phyloP scores from a whole-genome alignment of 2,797 vertebrate genomes.

The Eidolon dupreanum region DNA sequence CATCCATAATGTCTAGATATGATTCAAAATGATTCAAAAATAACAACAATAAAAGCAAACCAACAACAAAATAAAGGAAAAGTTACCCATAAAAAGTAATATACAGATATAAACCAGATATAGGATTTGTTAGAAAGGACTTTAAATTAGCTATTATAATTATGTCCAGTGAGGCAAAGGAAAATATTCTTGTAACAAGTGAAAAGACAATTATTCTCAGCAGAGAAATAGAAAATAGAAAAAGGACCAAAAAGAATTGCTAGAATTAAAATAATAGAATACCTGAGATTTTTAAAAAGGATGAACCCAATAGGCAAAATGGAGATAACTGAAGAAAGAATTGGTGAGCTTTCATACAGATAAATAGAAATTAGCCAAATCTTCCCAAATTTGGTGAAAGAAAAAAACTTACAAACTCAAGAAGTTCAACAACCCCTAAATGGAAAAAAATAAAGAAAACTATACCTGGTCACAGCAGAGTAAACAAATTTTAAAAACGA shows the following conservation, averaged over 20 bases:
- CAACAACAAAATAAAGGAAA: neutral
- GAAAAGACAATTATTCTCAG: constrained; percentile 18
- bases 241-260: neutral
- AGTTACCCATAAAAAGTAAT: neutral
- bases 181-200: neutral
- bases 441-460: neutral
- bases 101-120: neutral
- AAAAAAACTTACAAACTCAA: neutral
- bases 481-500: neutral
- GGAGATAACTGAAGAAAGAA: neutral
- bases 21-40: constrained; percentile 17
- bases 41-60: neutral
- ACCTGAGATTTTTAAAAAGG: neutral
- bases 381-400: neutral
- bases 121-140: neutral
- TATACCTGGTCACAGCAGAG: neutral
- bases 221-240: neutral
- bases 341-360: neutral
- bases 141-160: neutral
- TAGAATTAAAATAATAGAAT: neutral
- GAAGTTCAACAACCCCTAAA: neutral
- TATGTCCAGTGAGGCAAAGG: neutral
- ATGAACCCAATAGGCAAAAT: neutral
- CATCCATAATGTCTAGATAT: neutral
- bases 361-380: neutral